phyloP scores from a whole-genome alignment of 2,888 invertebrate species.

The Ochropacha duplaris region DNA sequence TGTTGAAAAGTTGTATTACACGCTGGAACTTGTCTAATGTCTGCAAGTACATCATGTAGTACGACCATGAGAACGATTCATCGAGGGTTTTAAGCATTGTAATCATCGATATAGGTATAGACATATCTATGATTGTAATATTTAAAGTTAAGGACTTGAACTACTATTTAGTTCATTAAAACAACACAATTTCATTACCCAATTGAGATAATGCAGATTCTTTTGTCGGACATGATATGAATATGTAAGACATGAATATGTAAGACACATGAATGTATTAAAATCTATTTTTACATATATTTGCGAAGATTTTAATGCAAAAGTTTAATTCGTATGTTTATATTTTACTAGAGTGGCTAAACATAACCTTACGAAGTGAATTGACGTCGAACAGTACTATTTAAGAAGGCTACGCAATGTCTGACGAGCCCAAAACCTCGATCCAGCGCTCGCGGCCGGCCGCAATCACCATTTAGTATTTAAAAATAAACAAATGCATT shows the following conservation, averaged over 20 bases:
- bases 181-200: no score
- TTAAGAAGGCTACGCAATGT: constrained; percentile 70
- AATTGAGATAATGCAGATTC: no score
- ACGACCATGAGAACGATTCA: neutral
- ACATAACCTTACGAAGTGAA: constrained; percentile 72
- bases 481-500: constrained; percentile 38
- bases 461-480: constrained; percentile 42
- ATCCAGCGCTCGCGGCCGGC: constrained; percentile 60
- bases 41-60: neutral
- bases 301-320: neutral
- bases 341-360: constrained; percentile 35
- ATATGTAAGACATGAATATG: no score
- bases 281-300: neutral
- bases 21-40: neutral
- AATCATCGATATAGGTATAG: no score
- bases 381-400: constrained; percentile 67
- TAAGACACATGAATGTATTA: neutral
- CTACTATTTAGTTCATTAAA: neutral
- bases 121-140: no score
- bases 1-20: neutral
- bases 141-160: neutral
- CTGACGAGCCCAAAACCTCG: constrained; percentile 63
- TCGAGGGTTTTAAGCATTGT: neutral
- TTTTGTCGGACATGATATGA: no score
- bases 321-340: constrained; percentile 15